A percentile compares a stretch with the other conserved stretches of the same genome.
phyloP scores from a whole-genome alignment of 2,888 invertebrate species.

The Mycalesis mineus region DNA sequence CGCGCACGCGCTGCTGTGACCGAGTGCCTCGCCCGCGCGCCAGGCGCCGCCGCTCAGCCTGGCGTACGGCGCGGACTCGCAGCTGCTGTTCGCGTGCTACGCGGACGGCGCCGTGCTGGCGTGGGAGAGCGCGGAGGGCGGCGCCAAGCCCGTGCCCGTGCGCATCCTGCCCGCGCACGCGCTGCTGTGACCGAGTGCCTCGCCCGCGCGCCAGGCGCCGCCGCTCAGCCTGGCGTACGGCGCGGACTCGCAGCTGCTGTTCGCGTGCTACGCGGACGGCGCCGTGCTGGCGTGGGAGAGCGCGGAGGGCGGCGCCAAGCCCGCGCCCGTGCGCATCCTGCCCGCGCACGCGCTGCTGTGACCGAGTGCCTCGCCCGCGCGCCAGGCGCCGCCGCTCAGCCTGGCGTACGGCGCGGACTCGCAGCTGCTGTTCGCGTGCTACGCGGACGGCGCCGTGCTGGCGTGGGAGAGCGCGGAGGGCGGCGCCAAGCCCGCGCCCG shows the following conservation, averaged over 20 bases:
- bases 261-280: constrained; percentile 78
- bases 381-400: not conserved
- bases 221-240: constrained; percentile 46
- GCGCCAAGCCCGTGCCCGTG: constrained; percentile 88
- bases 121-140: constrained; percentile 86
- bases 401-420: too few species aligned
- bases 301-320: constrained; percentile 35
- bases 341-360: constrained; percentile 60
- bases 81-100: constrained; percentile 82
- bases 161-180: constrained; percentile 86
- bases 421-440: constrained; percentile 73
- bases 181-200: constrained; percentile 80
- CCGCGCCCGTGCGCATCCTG: constrained; percentile 51
- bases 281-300: constrained; percentile 78
- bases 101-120: constrained; percentile 69
- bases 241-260: constrained; percentile 47
- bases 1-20: constrained; percentile 58
- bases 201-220: constrained; percentile 26
- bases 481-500: constrained; percentile 85
- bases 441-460: too few species aligned
- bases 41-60: constrained; percentile 82
- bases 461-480: constrained; percentile 88
- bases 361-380: constrained; percentile 19
- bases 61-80: constrained; percentile 79
- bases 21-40: too few species aligned